Conservation (phyloP, 2,797 vertebrate genomes). For the Avahi laniger region DNA sequence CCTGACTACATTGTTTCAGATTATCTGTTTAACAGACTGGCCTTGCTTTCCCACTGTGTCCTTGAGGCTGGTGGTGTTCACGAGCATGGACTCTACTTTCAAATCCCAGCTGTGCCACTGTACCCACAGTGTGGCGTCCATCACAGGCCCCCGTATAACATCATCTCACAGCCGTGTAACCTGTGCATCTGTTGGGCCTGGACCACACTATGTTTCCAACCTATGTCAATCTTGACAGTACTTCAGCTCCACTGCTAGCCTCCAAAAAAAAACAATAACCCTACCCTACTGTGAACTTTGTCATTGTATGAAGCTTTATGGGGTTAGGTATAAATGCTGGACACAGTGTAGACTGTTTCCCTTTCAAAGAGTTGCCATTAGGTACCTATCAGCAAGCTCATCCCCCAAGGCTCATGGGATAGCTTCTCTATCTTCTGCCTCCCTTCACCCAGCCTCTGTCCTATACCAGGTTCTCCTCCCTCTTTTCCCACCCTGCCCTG, state of each 20-base stretch:
- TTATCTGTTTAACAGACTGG: background rate
- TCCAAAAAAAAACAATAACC: background rate
- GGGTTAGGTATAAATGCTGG: background rate
- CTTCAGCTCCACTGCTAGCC: background rate
- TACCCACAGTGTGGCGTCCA: accelerated
- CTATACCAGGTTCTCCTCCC: background rate
- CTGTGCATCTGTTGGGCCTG: background rate
- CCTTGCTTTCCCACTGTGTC: background rate
- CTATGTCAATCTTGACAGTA: background rate
- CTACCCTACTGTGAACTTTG: background rate
- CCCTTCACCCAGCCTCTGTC: background rate
- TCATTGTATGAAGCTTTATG: background rate
- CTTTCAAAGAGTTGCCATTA: background rate
- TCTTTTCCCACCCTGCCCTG: background rate
- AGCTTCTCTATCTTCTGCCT: background rate
- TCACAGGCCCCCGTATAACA: accelerated
- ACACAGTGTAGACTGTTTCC: background rate
- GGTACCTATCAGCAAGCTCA: background rate
- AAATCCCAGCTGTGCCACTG: background rate
- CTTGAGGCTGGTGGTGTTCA: background rate
- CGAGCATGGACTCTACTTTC: background rate
- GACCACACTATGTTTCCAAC: background rate
- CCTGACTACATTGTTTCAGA: background rate
- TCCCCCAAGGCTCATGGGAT: background rate
- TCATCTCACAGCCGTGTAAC: background rate